Percentiles rank a stretch among this genome's conserved stretches.
Conservation (phyloP, 2,888 invertebrate species). For the Eristalis pertinax region DNA sequence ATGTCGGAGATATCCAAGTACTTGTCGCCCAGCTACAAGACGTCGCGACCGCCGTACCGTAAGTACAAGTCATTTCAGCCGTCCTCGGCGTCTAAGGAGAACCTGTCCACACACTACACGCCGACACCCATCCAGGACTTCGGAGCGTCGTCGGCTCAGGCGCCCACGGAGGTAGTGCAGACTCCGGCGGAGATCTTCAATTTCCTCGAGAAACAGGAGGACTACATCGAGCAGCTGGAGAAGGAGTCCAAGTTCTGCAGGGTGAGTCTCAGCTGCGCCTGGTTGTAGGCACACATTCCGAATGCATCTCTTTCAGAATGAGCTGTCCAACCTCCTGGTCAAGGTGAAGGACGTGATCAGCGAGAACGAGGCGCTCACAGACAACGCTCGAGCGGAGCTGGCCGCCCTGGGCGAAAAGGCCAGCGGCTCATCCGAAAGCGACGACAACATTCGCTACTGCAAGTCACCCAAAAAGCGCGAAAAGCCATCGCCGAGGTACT, state of each 20-base stretch:
- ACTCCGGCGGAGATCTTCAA: conserved; percentile 87
- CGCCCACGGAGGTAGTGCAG: conserved; percentile 79
- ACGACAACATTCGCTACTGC: conserved; percentile 76
- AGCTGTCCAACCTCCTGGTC: conserved; percentile 88
- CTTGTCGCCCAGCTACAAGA: conserved; percentile 79
- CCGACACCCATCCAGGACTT: conserved; percentile 75
- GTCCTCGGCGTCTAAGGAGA: conserved; percentile 77
- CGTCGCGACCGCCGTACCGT: conserved; percentile 64
- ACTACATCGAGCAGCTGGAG: conserved; percentile 93
- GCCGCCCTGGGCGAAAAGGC: conserved; percentile 82
- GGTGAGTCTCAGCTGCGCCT: conserved; percentile 79
- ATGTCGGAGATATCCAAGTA: conserved; percentile 81
- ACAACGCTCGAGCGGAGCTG: conserved; percentile 88
- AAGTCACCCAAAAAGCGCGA: conserved; percentile 74
- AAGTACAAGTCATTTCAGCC: conserved; percentile 71
- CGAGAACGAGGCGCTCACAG: conserved; percentile 91
- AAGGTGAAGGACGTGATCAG: conserved; percentile 93
- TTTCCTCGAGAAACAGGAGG: conserved; percentile 92
- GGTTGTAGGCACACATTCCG: no score
- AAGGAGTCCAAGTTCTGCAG: conserved; percentile 92
- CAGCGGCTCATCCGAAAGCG: conserved; percentile 83
- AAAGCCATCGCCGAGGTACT: conserved; percentile 79
- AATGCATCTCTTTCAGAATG: conserved; percentile 83
- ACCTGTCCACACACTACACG: conserved; percentile 76
- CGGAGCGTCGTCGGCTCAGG: conserved; percentile 77